Base-by-base conservation (phyloP, 1,140 invertebrate species). In the Diachasma alloeum region DNA sequence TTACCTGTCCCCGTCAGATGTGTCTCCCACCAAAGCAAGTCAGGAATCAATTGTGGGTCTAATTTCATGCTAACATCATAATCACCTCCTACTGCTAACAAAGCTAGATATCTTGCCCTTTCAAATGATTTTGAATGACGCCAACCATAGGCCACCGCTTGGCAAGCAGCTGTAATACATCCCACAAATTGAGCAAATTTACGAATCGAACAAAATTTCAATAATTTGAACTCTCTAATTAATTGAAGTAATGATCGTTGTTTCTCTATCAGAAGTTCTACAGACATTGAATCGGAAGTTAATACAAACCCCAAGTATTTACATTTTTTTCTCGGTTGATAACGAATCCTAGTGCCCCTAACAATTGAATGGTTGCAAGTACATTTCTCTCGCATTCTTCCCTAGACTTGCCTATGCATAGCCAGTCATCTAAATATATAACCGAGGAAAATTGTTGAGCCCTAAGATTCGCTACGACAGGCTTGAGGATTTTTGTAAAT, bases 151-250 rank as follows among this genome's bases (percentile, higher is more conserved):
- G 68, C 67, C 11, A 80, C 76, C 0, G 78, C 83, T 26, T 79
- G 75, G 69, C 78, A 81, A 46, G 77, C 73, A 9, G 83, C 71
- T 4, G 75, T 53, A 11, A 84, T 46, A 26, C 53, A 42, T 9
- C 83, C 81, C 11, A 83, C 70, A 17, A 83, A 76, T 1, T 70
- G 76, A n/a, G 83, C 80, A 36, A 83, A 78, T 15, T 80, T 78
- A 42, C 81, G 76, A n/a, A 85, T 83, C 17, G 59, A 74, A 39
- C 78, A 77, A 42, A n/a, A 59, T 44, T 69, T 19, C 67, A 11
- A 42, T 37, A 81, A 0, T 69, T 17, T 11, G 19, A 79, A 39
- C 42, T 72, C 71, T 44, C 37, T 5, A 5, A 77, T 48, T n/a
- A 78, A n/a, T 0, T 63, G 3, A 3, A 22, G 11, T 66, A 80